These are phyloP conservation scores for Heliothis virescens DNA, from an alignment of 1,140 invertebrate species.

Conservation along the genomic window DNA sequence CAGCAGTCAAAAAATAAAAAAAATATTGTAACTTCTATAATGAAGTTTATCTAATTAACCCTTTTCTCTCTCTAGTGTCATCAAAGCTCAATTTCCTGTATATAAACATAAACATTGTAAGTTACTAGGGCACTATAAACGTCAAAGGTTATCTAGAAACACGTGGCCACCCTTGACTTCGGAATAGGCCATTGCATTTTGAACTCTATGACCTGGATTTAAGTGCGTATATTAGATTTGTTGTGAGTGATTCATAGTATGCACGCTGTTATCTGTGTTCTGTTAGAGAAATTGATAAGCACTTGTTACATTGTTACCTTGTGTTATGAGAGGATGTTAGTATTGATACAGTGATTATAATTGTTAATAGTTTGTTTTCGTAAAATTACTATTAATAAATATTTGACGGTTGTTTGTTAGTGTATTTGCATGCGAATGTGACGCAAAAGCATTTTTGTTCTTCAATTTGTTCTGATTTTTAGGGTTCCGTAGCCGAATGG, in stretches of 20 bases:
- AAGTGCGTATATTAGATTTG: background rate
- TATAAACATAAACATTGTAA: background rate
- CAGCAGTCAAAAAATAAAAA: no score
- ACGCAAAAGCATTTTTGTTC: no score
- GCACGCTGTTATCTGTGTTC: constrained; percentile 9
- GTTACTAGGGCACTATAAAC: constrained; percentile 16
- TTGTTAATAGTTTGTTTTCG: constrained; percentile 15
- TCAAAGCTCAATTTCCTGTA: background rate
- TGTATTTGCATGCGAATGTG: background rate
- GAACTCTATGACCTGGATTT: background rate
- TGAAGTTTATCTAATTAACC: no score
- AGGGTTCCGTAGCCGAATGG: no score
- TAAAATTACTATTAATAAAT: background rate
- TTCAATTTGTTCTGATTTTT: no score
- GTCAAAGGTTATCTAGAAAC: constrained; percentile 16
- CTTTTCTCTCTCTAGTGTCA: no score
- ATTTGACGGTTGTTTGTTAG: background rate
- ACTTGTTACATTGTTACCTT: constrained; percentile 1
- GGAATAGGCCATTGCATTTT: background rate
- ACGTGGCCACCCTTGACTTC: constrained; percentile 22
- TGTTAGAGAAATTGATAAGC: constrained; percentile 35
- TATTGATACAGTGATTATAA: constrained; percentile 18
- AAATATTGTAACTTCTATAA: no score
- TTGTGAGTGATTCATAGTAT: constrained; percentile 9
- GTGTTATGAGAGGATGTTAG: constrained; percentile 1